Evolutionary conservation across 2,113 vertebrate genomes (phyloP), one percentile per base, ranked within the genome.

Genomic region (Macrotus californicus): DNA sequence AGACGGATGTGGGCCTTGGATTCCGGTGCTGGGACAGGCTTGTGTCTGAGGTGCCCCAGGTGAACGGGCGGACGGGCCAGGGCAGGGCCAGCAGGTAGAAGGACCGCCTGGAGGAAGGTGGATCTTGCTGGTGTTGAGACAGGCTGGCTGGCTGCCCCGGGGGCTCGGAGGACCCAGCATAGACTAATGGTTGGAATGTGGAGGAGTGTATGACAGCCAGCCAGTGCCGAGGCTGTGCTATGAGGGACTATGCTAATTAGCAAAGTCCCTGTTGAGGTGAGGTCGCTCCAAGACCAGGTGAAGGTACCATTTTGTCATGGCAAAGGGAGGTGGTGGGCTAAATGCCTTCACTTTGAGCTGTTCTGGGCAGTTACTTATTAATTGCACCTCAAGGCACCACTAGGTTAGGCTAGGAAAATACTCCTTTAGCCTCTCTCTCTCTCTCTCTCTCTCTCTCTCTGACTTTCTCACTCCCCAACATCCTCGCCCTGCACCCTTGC

Each of bases 351-450:
- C 83, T 81, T 46, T 15, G 66, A 89, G 66, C 41, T 73, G 48
- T 26, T 87, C 83, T 67, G 14, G 52, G 66, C 48, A 80, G 93
- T 95, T 88, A 70, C 50, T 93, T 67, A 94, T 88, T 97, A 89
- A 96, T 82, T 67, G 15, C 29, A 70, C 56, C 90, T 86, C 73
- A 46, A 85, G 92, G 93, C 79, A 87, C 64, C 43, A 9, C 61
- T 59, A 43, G 36, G 48, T 73, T 75, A 73, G 77, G 79, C 39
- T 18, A 86, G 86, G 92, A 94, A 81, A 87, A 48, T 34, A 19
- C 73, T 80, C 52, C 77, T 86, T 59, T 21, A 29, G 85, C 46
- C 6, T 18, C 46, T 52, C 64, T 15, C 66, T 59, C 21, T 56
- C 16, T 54, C 52, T 54, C 16, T 54, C 22, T 59, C 56, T 61